A percentile compares a stretch with the other conserved stretches of the same genome.
Evolutionary conservation across 2,888 invertebrate genomes (phyloP).

Genomic region (Ennomos fuscantarius): DNA sequence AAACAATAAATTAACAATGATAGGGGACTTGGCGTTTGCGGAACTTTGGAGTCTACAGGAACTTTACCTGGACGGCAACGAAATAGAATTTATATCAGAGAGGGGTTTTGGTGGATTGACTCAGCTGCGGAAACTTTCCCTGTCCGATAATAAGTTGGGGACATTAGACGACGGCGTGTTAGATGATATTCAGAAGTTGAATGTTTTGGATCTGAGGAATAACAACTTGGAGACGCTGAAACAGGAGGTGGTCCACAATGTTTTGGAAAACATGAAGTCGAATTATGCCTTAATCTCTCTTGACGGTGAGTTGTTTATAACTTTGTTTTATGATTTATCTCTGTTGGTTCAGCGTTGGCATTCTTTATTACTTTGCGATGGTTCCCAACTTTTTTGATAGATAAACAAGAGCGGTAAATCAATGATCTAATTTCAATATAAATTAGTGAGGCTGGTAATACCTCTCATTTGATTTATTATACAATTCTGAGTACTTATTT

Average conservation of each 20-base stretch:
- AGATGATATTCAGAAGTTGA: conserved; percentile 88
- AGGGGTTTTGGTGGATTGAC: conserved; percentile 91
- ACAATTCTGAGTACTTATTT: conserved; percentile 12
- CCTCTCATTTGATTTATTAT: conserved; percentile 14
- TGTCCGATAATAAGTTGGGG: conserved; percentile 91
- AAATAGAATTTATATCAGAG: conserved; percentile 90
- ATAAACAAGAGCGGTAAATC: conserved; percentile 30
- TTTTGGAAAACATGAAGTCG: conserved; percentile 89
- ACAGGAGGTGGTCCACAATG: conserved; percentile 89
- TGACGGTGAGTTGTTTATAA: conserved; percentile 87
- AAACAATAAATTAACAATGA: conserved; percentile 90
- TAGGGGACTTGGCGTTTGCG: conserved; percentile 92
- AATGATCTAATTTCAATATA: conserved; percentile 33
- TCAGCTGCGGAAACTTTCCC: conserved; percentile 88
- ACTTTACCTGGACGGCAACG: conserved; percentile 89
- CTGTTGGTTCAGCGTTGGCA: conserved; percentile 45
- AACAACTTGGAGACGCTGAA: conserved; percentile 91
- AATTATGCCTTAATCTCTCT: conserved; percentile 90
- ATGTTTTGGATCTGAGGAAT: conserved; percentile 90
- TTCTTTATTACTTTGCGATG: conserved; percentile 33
- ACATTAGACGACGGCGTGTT: conserved; percentile 89
- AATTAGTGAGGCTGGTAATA: conserved; percentile 28
- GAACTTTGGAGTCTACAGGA: conserved; percentile 91
- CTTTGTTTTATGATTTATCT: conserved; percentile 52
- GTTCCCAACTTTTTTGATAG: conserved; percentile 30